Conservation (phyloP, 2,113 vertebrate species). For the Corythornis cristatus region DNA sequence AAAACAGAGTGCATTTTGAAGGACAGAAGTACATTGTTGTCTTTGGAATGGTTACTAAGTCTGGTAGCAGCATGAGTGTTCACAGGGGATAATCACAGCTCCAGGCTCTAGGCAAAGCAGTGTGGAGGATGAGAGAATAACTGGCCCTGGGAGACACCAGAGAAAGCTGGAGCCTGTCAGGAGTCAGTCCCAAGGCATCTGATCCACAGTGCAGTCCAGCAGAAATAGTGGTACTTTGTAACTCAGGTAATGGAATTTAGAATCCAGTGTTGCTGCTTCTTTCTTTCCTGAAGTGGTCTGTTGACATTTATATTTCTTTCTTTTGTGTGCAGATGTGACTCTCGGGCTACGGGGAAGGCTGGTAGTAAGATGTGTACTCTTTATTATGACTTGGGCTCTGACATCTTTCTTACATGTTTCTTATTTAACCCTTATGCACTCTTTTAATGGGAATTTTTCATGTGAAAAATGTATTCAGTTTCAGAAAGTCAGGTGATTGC, state of each 20-base stretch:
- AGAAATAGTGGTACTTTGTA: conserved; percentile 24
- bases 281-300: conserved; percentile 12
- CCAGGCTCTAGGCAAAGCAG: conserved; percentile 19
- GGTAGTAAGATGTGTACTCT: not conserved
- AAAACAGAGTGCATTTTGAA: not conserved
- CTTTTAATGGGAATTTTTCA: not conserved
- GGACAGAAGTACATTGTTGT: conserved; percentile 1
- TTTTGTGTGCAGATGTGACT: conserved; percentile 3
- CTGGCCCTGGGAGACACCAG: conserved; percentile 6
- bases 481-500: not conserved
- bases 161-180: not conserved
- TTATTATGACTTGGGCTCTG: not conserved
- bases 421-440: not conserved
- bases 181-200: conserved; percentile 3
- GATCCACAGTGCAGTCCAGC: conserved; percentile 25
- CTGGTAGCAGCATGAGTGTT: not conserved
- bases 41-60: conserved; percentile 38
- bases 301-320: conserved; percentile 17
- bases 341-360: not conserved
- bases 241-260: conserved; percentile 8
- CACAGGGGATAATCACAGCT: conserved; percentile 15
- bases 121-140: not conserved
- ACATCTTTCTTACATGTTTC: not conserved
- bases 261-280: not conserved
- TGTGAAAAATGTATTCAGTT: not conserved